Conservation (phyloP, 2,888 invertebrate genomes). For the Pterobdella sp. region DNA sequence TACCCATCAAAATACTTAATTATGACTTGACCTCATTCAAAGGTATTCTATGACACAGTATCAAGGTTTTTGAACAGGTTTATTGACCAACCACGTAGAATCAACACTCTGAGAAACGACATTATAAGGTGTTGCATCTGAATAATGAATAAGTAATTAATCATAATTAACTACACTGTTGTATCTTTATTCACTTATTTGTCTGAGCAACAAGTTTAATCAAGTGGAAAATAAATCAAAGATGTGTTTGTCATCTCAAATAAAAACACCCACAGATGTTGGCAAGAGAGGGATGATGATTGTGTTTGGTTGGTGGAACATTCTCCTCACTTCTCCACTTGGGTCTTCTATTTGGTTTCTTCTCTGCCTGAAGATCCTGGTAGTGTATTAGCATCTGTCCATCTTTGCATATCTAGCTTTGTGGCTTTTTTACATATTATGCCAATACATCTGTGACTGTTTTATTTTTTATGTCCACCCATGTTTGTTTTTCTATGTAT, state of each 20-base stretch:
- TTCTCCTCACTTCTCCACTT: constrained; percentile 1
- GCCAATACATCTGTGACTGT: too few relatives aligned
- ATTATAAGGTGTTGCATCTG: neutral
- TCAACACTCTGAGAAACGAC: neutral
- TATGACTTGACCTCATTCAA: neutral
- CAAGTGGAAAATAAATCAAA: too few relatives aligned
- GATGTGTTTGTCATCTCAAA: too few relatives aligned
- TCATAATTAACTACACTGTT: too few relatives aligned
- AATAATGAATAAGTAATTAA: too few relatives aligned
- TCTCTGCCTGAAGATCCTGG: neutral
- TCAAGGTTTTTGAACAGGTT: neutral
- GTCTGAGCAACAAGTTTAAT: too few relatives aligned
- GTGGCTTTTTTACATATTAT: too few relatives aligned
- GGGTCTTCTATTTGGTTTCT: constrained; percentile 22
- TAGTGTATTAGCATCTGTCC: neutral
- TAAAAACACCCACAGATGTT: constrained; percentile 21
- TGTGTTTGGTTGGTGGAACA: constrained; percentile 19
- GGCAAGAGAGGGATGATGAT: neutral
- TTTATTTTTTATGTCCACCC: too few relatives aligned
- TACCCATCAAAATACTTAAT: neutral
- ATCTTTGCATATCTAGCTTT: too few relatives aligned
- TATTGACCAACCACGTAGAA: neutral
- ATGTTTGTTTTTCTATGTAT: too few relatives aligned
- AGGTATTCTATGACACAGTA: neutral
- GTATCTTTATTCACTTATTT: too few relatives aligned